Conservation (phyloP, 2,797 vertebrate species). For the Buphagus erythrorhynchus region DNA sequence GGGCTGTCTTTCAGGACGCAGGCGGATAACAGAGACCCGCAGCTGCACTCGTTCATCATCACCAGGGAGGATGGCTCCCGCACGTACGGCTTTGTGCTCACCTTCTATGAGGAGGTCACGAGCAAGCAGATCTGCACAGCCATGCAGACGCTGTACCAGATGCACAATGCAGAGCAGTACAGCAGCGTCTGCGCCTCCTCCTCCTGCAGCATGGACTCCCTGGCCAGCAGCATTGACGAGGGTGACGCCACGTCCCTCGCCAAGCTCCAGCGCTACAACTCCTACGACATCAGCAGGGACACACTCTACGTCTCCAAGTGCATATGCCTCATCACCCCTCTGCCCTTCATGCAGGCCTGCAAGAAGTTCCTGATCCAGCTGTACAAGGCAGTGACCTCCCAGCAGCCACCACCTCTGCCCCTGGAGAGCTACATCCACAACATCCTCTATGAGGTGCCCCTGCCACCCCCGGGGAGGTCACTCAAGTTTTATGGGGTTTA, state of each 20-base stretch:
- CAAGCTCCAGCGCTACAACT: constrained; percentile 79
- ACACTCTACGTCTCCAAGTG: constrained; percentile 94
- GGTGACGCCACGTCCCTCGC: constrained; percentile 80
- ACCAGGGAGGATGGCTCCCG: constrained; percentile 90
- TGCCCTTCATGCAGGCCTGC: constrained; percentile 95
- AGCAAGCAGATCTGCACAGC: constrained; percentile 91
- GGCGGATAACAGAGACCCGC: constrained; percentile 83
- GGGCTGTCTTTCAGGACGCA: constrained; percentile 95
- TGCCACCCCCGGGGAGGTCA: constrained; percentile 91
- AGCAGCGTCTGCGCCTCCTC: constrained; percentile 84
- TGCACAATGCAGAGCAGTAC: constrained; percentile 94
- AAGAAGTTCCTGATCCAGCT: constrained; percentile 93
- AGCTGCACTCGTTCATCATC: constrained; percentile 94
- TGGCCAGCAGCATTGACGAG: constrained; percentile 90
- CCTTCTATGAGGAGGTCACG: constrained; percentile 94
- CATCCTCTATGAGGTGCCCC: constrained; percentile 93
- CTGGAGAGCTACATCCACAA: constrained; percentile 98
- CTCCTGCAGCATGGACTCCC: constrained; percentile 95
- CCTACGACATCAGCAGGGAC: constrained; percentile 89
- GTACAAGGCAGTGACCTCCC: constrained; percentile 88
- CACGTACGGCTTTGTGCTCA: constrained; percentile 94
- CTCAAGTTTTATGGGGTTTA: constrained; percentile 95
- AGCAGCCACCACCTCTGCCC: constrained; percentile 90
- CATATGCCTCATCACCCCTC: constrained; percentile 92
- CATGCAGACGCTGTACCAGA: constrained; percentile 96